Evolutionary conservation across 1,140 invertebrate species (phyloP), one percentile per base, ranked within the genome.

Genomic region (Lasioglossum baleicum): DNA sequence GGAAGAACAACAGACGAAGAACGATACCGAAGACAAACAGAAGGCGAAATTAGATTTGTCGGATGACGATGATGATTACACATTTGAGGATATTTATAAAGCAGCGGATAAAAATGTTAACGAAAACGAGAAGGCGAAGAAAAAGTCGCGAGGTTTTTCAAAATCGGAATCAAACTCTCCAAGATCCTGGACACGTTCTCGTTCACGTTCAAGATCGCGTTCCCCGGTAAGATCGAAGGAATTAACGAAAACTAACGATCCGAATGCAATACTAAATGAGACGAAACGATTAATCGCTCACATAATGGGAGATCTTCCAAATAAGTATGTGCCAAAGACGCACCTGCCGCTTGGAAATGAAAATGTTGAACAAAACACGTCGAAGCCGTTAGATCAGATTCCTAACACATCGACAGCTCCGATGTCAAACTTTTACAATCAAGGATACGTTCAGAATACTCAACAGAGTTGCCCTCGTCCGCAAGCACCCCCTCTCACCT

Each of bases 31-130:
- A 15, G 87, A 88, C 51, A 88, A 90, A 7, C 42, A 80, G 0
- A 92, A 91, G 56, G 74, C 77, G 6, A 90, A 90, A 8, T 58
- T 92, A 22, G 92, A 92, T 7, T 74, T 92, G 0, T 94, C 95
- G 15, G 95, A 95, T 53, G 95, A 95, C 53, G 95, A 95, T 75
- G 95, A 96, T 82, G 95, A 96, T 90, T 96, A 96, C 83, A 94
- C 94, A 11, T 95, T 94, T 80, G 95, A 96, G 75, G 95, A 96
- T 85, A 94, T 96, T 65, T 95, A 95, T 68, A 95, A 95, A 89
- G 94, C 95, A 4, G 95, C 94, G 0, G 93, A 93, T 31, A 95
- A 95, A 82, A 95, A 95, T 84, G 93, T 95, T 0, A 94, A 88
- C 61, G 94, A 95, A 66, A 94, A 91, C 67, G 93, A 94, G 66